These are phyloP conservation scores for Geotrypetes seraphini DNA, from an alignment of 2,797 vertebrate species.

Conservation along the genomic window DNA sequence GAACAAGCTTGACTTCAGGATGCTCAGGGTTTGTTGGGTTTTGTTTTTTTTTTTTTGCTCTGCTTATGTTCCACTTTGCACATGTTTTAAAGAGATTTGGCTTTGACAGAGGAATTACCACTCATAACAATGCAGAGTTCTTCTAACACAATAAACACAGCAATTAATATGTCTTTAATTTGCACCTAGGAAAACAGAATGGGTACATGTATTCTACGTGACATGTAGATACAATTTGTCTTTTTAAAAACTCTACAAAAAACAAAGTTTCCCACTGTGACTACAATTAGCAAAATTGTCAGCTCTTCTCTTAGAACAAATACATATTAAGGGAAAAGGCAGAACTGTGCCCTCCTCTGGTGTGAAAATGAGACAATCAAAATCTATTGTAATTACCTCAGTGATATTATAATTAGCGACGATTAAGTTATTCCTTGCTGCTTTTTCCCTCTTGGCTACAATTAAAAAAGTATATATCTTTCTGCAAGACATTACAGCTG, in stretches of 20 bases:
- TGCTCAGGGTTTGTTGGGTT: no score
- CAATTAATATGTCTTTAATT: constrained; percentile 70
- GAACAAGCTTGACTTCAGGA: no score
- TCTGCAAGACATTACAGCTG: constrained; percentile 72
- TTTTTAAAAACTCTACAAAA: constrained; percentile 54
- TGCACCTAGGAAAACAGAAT: constrained; percentile 60
- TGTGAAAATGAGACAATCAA: constrained; percentile 93
- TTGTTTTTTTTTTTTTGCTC: no score
- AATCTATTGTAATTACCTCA: constrained; percentile 95
- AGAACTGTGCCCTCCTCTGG: constrained; percentile 72
- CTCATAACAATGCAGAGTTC: constrained; percentile 28
- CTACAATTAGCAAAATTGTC: constrained; percentile 87
- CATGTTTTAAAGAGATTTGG: not conserved
- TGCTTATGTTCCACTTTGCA: no score
- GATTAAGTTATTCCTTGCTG: constrained; percentile 86
- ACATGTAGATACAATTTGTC: constrained; percentile 62
- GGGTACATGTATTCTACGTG: constrained; percentile 54
- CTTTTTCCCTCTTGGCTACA: constrained; percentile 78
- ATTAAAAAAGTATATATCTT: constrained; percentile 91
- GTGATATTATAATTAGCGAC: constrained; percentile 95
- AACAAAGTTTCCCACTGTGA: constrained; percentile 83
- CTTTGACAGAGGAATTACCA: not conserved
- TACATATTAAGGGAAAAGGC: constrained; percentile 78
- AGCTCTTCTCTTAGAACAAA: constrained; percentile 89
- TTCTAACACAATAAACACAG: constrained; percentile 48